Conservation (phyloP, 2,888 invertebrate genomes). For the Stomorhina lunata region DNA sequence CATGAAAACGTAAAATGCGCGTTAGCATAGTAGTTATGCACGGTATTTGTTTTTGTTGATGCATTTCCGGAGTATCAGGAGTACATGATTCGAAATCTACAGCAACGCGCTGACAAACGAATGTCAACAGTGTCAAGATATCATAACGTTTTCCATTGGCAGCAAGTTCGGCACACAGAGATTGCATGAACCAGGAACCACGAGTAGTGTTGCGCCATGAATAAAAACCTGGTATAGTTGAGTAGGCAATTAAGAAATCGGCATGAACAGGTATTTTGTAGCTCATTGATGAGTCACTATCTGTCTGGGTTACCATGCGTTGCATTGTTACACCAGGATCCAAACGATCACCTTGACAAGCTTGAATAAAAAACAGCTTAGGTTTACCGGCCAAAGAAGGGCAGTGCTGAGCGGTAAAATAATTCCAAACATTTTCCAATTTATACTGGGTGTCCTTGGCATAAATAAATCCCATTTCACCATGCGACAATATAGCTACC, state of each 20-base stretch:
- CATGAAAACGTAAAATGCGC: constrained; percentile 86
- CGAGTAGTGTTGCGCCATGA: constrained; percentile 97
- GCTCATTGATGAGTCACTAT: constrained; percentile 83
- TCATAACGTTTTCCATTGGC: constrained; percentile 88
- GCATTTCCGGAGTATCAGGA: constrained; percentile 89
- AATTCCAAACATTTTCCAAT: constrained; percentile 88
- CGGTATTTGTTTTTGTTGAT: constrained; percentile 95
- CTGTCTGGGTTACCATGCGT: constrained; percentile 83
- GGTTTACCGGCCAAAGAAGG: constrained; percentile 92
- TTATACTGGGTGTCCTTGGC: constrained; percentile 92
- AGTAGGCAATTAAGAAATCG: constrained; percentile 95
- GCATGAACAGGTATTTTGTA: constrained; percentile 95
- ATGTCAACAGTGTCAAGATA: constrained; percentile 91
- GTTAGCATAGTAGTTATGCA: constrained; percentile 96
- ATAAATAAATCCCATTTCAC: constrained; percentile 92
- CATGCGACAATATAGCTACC: constrained; percentile 92
- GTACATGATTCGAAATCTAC: constrained; percentile 94
- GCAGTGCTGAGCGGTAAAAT: constrained; percentile 90
- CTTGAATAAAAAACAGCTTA: constrained; percentile 88
- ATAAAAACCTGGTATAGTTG: constrained; percentile 95
- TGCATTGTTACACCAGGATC: constrained; percentile 87
- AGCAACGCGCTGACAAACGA: constrained; percentile 91
- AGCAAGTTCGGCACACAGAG: constrained; percentile 89
- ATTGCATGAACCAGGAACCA: constrained; percentile 98
- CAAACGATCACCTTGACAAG: constrained; percentile 93